These are phyloP conservation scores for Steinernema feltiae DNA, from an alignment of 1,140 invertebrate genomes.

Conservation along the genomic window DNA sequence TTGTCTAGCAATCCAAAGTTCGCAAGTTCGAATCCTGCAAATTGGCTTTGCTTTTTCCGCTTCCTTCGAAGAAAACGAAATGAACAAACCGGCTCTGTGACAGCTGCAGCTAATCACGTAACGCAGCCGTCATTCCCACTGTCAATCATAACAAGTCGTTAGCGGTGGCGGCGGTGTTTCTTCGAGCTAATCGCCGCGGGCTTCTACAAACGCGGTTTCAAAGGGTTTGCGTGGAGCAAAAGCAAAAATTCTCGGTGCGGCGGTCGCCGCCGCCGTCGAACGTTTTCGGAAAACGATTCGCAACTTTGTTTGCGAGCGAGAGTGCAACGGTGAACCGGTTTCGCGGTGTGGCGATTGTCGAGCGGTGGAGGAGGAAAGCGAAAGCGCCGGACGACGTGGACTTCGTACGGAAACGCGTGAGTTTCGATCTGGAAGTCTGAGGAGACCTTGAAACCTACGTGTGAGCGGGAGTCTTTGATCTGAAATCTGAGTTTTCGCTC, in stretches of 20 bases:
- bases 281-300: not conserved
- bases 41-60: no score
- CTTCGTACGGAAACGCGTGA: not conserved
- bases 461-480: no score
- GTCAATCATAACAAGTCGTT: constrained; percentile 3
- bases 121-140: not conserved
- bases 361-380: not conserved
- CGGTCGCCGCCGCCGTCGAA: not conserved
- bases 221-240: not conserved
- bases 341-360: not conserved
- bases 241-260: not conserved
- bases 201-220: not conserved
- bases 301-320: constrained; percentile 5
- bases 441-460: no score
- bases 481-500: no score
- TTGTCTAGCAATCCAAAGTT: no score
- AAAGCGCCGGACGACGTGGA: not conserved
- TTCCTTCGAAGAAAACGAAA: no score
- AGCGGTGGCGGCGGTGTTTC: not conserved
- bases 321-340: not conserved
- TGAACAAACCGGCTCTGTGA: not conserved
- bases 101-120: not conserved
- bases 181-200: constrained; percentile 11
- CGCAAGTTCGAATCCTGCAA: no score
- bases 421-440: no score